Base-by-base conservation (phyloP, 1,140 invertebrate species). In the Hormaphis cornu region DNA sequence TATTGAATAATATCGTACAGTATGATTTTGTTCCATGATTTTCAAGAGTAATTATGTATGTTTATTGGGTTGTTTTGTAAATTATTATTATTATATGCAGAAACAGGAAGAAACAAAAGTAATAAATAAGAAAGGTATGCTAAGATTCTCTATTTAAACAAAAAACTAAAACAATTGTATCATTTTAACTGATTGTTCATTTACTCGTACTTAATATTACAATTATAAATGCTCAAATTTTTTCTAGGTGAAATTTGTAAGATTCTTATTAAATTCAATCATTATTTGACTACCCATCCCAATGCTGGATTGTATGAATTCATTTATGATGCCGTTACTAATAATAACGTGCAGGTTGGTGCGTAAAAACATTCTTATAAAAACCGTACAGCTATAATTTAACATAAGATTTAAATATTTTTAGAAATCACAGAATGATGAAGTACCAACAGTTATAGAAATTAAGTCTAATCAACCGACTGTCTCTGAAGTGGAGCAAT, bases 251-350 rank as follows among this genome's bases (percentile, higher is more conserved):
- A 71, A 52, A 48, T 53, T 33, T 52, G 50, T 50, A 24, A 42
- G 5, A 52, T 71, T 24, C 63, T 52, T 16, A 69, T 69, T 40
- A 71, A 69, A 28, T 52, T 50, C n/a, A 63, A 52, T 20, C 9
- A 22, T 5, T 69, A 54, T 22, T 52, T 42, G 20, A 24, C 35
- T 50, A 37, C 24, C 1, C 35, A 44, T 20, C 33, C 61, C n/a
- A 18, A 14, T 16, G 18, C 37, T 28, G 18, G 20, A 30, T 12
- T 71, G n/a, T 69, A 54, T 18, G 70, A 54, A 33, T 66, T 46
- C 26, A 71, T 71, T 33, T 69, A 71, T 44, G 63, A 52, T 42
- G 33, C 58, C 6, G 14, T 71, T 18, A 37, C 30, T 16, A 48
- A 48, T 9, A 48, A 30, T n/a, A 20, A 50, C 6, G 16, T 12